phyloP scores from a whole-genome alignment of 2,797 vertebrate species.

The Sebastes steindachneri region DNA sequence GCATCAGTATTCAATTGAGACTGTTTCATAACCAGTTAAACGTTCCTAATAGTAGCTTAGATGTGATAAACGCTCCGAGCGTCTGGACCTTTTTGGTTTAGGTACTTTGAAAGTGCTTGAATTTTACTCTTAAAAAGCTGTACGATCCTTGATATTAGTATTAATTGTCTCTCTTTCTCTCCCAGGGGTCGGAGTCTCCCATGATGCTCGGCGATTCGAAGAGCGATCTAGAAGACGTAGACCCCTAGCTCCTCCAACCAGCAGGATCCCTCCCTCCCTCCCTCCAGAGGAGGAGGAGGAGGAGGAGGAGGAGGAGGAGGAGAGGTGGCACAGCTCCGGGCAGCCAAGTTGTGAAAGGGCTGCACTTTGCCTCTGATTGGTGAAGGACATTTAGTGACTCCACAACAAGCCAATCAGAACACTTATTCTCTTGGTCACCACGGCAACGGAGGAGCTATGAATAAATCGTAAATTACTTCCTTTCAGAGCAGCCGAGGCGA shows the following conservation, averaged over 20 bases:
- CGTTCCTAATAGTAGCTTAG: too few species aligned
- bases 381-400: conserved; percentile 64
- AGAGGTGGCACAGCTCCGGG: conserved; percentile 70
- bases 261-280: conserved; percentile 48
- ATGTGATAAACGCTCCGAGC: too few species aligned
- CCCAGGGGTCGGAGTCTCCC: conserved; percentile 95
- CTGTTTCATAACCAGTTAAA: too few species aligned
- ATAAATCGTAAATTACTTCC: conserved; percentile 72
- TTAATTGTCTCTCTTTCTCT: not conserved
- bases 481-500: conserved; percentile 65
- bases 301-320: conserved; percentile 7
- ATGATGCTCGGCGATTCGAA: conserved; percentile 98
- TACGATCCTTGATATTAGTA: not conserved
- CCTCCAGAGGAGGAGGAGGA: too few species aligned
- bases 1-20: too few species aligned
- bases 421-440: conserved; percentile 60
- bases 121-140: not conserved
- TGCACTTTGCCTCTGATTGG: conserved; percentile 78
- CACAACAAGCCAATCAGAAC: conserved; percentile 72
- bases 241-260: conserved; percentile 84
- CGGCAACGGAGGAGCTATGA: conserved; percentile 71
- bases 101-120: not conserved
- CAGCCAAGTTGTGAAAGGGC: conserved; percentile 67
- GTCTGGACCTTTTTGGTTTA: not conserved
- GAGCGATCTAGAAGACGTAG: conserved; percentile 97